A percentile compares a stretch with the other conserved stretches of the same genome.
phyloP scores from a whole-genome alignment of 2,888 invertebrate genomes.

The Elysia crispata region DNA sequence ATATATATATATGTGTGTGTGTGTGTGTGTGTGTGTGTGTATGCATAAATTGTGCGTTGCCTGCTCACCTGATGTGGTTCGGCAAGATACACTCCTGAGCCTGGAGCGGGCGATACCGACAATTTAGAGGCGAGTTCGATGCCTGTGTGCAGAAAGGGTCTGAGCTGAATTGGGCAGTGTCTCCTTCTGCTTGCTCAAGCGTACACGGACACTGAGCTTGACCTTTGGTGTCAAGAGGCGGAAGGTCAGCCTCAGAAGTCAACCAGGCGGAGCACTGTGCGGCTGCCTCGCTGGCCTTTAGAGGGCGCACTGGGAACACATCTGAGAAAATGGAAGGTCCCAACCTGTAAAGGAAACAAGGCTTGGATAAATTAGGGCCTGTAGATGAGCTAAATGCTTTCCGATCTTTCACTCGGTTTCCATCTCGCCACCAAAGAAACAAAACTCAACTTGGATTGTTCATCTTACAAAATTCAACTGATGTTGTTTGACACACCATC shows the following conservation, averaged over 20 bases:
- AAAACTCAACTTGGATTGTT: no score
- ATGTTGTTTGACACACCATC: no score
- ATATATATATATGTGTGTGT: no score
- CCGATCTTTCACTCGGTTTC: no score
- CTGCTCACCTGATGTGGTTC: constrained; percentile 49
- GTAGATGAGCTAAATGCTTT: background rate
- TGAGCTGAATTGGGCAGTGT: constrained; percentile 62
- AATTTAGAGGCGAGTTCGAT: constrained; percentile 38
- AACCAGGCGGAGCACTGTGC: constrained; percentile 63
- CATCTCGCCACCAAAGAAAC: no score
- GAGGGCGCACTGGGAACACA: constrained; percentile 65
- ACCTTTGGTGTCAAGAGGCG: constrained; percentile 28
- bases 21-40: no score
- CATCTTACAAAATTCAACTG: no score
- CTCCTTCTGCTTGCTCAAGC: constrained; percentile 60
- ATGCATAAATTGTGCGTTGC: no score
- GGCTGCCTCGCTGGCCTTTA: constrained; percentile 49
- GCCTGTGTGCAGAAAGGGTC: constrained; percentile 64
- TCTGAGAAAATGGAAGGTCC: constrained; percentile 67
- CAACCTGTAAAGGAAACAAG: constrained; percentile 39
- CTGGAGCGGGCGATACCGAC: constrained; percentile 46
- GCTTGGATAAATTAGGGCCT: background rate
- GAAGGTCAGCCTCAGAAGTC: constrained; percentile 38
- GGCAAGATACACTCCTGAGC: constrained; percentile 50
- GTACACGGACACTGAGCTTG: constrained; percentile 62